Conservation (phyloP, 1,140 invertebrate species). For the Zeugodacus cucurbitae region DNA sequence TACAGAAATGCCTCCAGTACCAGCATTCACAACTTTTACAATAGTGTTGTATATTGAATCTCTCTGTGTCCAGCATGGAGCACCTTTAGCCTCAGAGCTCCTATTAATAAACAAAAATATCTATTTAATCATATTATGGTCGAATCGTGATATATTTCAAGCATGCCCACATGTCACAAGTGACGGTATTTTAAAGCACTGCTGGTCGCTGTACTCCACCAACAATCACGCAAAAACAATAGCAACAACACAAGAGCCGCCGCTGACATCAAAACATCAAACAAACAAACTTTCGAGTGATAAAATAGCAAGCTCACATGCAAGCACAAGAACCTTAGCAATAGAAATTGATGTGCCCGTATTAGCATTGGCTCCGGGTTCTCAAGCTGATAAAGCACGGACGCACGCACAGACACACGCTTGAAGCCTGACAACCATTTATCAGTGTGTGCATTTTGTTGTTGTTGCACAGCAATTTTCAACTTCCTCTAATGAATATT, state of each 20-base stretch:
- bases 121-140: too few relatives aligned
- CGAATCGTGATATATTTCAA: too few relatives aligned
- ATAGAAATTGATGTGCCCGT: not conserved
- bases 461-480: not conserved
- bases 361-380: not conserved
- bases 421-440: not conserved
- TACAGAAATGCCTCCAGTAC: too few relatives aligned
- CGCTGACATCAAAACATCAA: not conserved
- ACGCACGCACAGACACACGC: not conserved
- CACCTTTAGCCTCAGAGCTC: too few relatives aligned
- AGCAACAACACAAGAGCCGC: not conserved
- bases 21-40: too few relatives aligned
- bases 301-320: not conserved
- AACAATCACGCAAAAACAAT: not conserved
- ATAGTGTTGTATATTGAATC: too few relatives aligned
- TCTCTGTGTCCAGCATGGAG: too few relatives aligned
- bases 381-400: not conserved
- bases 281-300: not conserved
- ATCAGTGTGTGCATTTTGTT: not conserved
- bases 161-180: not conserved
- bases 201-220: not conserved
- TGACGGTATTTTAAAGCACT: not conserved
- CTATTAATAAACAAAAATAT: too few relatives aligned
- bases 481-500: slow-evolving; percentile 37
- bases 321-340: not conserved